These are phyloP conservation scores for Heteromyza rotundicornis DNA, from an alignment of 2,888 invertebrate species.

Conservation along the genomic window DNA sequence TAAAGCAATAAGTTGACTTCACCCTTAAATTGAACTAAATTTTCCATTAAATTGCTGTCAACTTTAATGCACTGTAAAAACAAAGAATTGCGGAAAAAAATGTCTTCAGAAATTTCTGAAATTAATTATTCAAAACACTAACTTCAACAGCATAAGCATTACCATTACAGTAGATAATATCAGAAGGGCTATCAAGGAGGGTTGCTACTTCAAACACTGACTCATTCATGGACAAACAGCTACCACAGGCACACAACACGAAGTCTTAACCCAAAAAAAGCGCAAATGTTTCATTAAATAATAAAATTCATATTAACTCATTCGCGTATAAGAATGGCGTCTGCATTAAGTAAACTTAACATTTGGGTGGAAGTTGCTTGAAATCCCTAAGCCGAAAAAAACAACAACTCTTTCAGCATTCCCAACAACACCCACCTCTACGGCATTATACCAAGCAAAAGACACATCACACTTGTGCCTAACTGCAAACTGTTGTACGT, in stretches of 20 bases:
- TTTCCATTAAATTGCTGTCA: too few species aligned
- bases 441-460: background rate
- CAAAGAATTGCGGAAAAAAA: too few species aligned
- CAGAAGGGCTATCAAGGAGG: conserved; percentile 17
- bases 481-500: too few species aligned
- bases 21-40: too few species aligned
- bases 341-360: conserved; percentile 20
- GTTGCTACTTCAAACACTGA: too few species aligned
- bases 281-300: conserved; percentile 40
- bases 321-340: background rate
- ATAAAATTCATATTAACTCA: conserved; percentile 39
- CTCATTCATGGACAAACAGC: too few species aligned
- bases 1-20: too few species aligned
- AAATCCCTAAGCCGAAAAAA: too few species aligned
- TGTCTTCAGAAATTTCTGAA: background rate
- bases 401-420: too few species aligned
- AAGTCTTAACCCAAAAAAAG: conserved; percentile 9
- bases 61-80: too few species aligned
- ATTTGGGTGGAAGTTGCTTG: background rate
- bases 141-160: conserved; percentile 19
- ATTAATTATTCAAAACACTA: conserved; percentile 8
- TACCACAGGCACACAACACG: background rate
- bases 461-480: background rate
- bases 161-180: conserved; percentile 23
- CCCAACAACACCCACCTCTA: conserved; percentile 5